Evolutionary conservation across 2,888 invertebrate species (phyloP), one percentile per base, ranked within the genome.

Genomic region (Campopleginae sp.): DNA sequence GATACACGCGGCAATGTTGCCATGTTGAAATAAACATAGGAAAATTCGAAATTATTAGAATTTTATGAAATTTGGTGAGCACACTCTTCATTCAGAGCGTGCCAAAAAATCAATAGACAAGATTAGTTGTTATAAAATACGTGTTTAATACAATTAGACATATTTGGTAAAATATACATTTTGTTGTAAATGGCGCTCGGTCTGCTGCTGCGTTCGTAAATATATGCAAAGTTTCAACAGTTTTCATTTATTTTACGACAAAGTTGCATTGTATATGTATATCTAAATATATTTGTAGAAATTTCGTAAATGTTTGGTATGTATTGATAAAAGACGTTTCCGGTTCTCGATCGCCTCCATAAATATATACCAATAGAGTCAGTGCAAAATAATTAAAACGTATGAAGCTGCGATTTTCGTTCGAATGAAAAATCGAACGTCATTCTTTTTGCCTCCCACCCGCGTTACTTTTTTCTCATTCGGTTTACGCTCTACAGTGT

Each of bases 121-220:
- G 27, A 27, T 58, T 58, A 14, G 58, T 58, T 58, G 14, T 58
- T 58, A 58, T 1, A 58, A 58, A 58, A 58, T 27, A 12, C 27
- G 58, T 58, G 58, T 58, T 38, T 38, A 58, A 58, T 58, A n/a
- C 46, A 48, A 38, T 48, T 17, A 48, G n/a, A 58, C 58, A 58
- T 58, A 14, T 14, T 58, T 14, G 5, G 14, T 58, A 12, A 27
- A 58, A 27, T 58, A 14, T 58, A 58, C 58, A 58, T 58, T 33
- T 33, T 58, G 58, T 58, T 27, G 58, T 58, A 58, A 58, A 58
- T 27, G 27, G 58, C 58, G 58, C 58, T 27, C 27, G 27, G 14
- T 27, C 27, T 58, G 54, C 27, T 14, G 58, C 58, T 58, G 14
- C 58, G 27, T 58, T 58, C 27, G 58, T 58, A 58, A 58, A 54